Evolutionary conservation across 2,888 invertebrate genomes (phyloP), one percentile per base, ranked within the genome.

Genomic region (Plemyria rubiginata): DNA sequence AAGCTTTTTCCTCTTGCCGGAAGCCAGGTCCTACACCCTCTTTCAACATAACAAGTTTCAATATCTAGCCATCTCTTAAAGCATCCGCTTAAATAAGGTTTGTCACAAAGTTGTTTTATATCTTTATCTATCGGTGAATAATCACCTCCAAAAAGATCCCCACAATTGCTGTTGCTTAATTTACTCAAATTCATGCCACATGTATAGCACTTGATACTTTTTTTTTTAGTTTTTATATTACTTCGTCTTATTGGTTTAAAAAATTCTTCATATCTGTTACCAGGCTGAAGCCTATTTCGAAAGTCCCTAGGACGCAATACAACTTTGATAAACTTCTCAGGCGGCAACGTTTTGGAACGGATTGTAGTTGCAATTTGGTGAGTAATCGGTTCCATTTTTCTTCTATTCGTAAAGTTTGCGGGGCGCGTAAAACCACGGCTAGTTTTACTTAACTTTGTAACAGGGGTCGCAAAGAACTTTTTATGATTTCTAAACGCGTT

Each of bases 11-110:
- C 84, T 43, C 0, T 2, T 0, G 16, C 0, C 0, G 84, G 84
- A 0, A 75, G 74, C 62, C 66, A 67, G 0, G 70, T 62, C 29
- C 86, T 75, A 43, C 86, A 86, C 0, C 84, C 85, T 40, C 84
- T 70, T 63, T 86, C 86, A 5, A 72, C 68, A 52, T 82, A 86
- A 0, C 53, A 2, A 0, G 29, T 12, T 1, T 79, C 80, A 0
- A 84, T 6, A 51, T 86, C 86, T 4, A 81, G 22, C 65, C 62
- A 81, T 43, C 86, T 73, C 41, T 67, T 71, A 41, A 71, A 71
- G 16, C 71, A 71, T 15, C 70, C 71, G 0, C 46, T 15, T 59
- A 36, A 55, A 32, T 70, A 70, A 41, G 52, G 12, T 0, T 9
- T 13, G 2, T 11, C 3, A 28, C 55, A 55, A 28, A 22, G 11